These are phyloP conservation scores for Calidris pygmaea DNA, from an alignment of 2,113 vertebrate genomes.

Conservation along the genomic window DNA sequence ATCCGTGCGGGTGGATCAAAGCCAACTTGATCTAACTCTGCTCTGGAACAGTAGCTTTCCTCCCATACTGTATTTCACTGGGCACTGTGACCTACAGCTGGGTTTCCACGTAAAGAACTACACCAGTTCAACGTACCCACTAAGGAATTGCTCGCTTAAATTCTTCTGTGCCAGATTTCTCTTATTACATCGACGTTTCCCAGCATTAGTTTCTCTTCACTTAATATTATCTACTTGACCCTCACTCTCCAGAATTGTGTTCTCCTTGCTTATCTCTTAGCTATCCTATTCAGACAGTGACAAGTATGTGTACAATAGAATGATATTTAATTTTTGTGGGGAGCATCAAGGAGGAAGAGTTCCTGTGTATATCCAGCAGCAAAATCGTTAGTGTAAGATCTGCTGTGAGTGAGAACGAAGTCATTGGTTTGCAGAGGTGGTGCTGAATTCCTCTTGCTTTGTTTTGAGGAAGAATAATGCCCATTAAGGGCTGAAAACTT, in stretches of 20 bases:
- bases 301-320: not conserved
- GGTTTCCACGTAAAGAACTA: not conserved
- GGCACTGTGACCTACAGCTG: not conserved
- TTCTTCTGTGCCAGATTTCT: not conserved
- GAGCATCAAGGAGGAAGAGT: not conserved
- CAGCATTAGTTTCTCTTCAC: not conserved
- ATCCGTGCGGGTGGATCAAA: not conserved
- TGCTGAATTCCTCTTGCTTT: not conserved
- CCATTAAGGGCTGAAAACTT: not conserved
- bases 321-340: not conserved
- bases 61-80: not conserved
- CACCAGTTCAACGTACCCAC: not conserved
- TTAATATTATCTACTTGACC: not conserved
- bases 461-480: not conserved
- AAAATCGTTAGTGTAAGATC: not conserved
- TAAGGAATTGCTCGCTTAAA: not conserved
- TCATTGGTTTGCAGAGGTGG: not conserved
- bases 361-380: not conserved
- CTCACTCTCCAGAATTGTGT: not conserved
- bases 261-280: not conserved
- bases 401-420: not conserved
- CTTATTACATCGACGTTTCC: accelerated
- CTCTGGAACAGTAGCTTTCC: not conserved
- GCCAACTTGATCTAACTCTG: not conserved
- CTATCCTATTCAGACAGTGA: not conserved